phyloP scores from a whole-genome alignment of 2,113 vertebrate species.

The Actinemys pallida region DNA sequence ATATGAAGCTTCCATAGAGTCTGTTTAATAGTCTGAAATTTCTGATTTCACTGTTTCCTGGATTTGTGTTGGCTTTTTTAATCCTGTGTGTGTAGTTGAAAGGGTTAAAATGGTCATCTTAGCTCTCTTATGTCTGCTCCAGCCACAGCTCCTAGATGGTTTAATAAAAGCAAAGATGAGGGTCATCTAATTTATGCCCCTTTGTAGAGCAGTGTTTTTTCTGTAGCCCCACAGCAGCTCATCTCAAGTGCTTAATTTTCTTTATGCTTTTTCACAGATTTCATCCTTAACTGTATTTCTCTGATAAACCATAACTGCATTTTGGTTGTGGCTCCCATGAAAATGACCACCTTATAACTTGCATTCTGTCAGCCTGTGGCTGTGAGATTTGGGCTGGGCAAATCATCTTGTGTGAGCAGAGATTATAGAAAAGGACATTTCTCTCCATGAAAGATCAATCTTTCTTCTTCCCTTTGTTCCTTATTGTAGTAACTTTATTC shows the following conservation, averaged over 20 bases:
- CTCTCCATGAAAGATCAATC: conserved; percentile 69
- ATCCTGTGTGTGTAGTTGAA: neutral
- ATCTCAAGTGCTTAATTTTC: conserved; percentile 60
- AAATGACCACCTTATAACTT: conserved; percentile 48
- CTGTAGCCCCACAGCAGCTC: conserved; percentile 42
- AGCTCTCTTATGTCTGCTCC: neutral
- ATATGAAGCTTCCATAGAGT: neutral
- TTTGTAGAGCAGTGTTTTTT: conserved; percentile 52
- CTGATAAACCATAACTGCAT: neutral
- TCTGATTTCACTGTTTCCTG: neutral
- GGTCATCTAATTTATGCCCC: conserved; percentile 57
- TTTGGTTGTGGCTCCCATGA: conserved; percentile 4
- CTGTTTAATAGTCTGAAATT: neutral
- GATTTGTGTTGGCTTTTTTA: neutral
- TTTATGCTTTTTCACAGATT: conserved; percentile 53
- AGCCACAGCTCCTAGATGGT: neutral
- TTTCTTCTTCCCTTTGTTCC: conserved; percentile 60
- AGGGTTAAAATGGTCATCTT: neutral
- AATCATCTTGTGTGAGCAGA: conserved; percentile 72
- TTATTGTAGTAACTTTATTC: conserved; percentile 68
- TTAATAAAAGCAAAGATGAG: neutral
- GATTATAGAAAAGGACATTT: conserved; percentile 74
- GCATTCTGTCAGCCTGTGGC: conserved; percentile 37
- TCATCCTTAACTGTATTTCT: conserved; percentile 17
- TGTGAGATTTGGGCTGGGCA: conserved; percentile 69